Evolutionary conservation across 1,140 invertebrate genomes (phyloP), one percentile per base, ranked within the genome.

Genomic region (Brachionus paranguensis): DNA sequence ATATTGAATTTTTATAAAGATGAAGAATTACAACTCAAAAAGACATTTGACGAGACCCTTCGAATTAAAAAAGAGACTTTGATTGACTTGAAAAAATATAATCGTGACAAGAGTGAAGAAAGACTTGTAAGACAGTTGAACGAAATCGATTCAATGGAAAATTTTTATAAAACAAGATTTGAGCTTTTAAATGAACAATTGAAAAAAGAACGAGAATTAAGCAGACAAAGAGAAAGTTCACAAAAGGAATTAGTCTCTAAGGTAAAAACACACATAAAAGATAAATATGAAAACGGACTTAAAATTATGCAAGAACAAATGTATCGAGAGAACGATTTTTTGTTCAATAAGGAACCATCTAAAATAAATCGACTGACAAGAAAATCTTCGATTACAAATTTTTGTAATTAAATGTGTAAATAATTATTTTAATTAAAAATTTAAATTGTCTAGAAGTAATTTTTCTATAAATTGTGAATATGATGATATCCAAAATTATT

Each of bases 21-120:
- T 76, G 88, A 89, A 85, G 89, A 89, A 87, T 85, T 88, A 87
- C 83, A 89, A 7, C 88, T 89, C 84, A 88, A 87, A 84, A 88
- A 87, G 27, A 78, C 88, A 45, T 89, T 88, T 83, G 86, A 87
- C 50, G 88, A 89, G 84, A 87, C 87, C 11, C 84, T 89, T 17
- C 86, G 86, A 10, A 88, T 89, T 29, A 88, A 89, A 85, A 88
- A 88, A 84, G 88, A 89, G n/a, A 85, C 88, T 70, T 86, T 89
- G 7, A 84, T 85, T 55, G 88, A 89, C 10, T 78, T 89, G 45
- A 87, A 87, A 20, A 87, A 87, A 43, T 89, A 89, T 85, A 87
- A 88, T 12, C 86, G 86, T 33, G 89, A 89, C 55, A 87, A 88
- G 85, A 85, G 87, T 70, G 84, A 87, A n/a, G 81, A 84, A 27